Percentiles rank a stretch among this genome's conserved stretches.
Conservation (phyloP, 2,888 invertebrate species). For the Abrostola triplasia region DNA sequence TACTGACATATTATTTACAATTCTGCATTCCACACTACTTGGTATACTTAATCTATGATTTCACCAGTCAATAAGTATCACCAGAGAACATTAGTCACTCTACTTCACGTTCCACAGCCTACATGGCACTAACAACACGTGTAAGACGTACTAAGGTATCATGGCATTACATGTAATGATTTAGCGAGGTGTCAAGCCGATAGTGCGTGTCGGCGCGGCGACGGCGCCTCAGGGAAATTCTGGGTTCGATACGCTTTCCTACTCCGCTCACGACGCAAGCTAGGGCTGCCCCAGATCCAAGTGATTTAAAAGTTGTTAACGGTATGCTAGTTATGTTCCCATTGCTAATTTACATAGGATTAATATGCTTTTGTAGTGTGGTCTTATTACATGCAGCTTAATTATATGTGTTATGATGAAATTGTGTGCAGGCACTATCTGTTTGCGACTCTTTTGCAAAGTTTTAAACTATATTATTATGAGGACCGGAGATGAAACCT, state of each 20-base stretch:
- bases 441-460: no score
- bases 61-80: no score
- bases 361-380: no score
- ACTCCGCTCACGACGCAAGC: slow-evolving; percentile 42
- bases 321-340: slow-evolving; percentile 11
- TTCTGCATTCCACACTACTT: no score
- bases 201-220: slow-evolving; percentile 56
- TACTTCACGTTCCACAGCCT: background rate
- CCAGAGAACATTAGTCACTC: background rate
- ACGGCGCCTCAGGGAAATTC: slow-evolving; percentile 63
- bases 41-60: no score
- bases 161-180: slow-evolving; percentile 39
- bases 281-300: slow-evolving; percentile 42
- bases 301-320: slow-evolving; percentile 28
- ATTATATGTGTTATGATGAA: no score
- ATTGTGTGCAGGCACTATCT: no score
- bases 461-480: no score
- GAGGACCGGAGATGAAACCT: no score
- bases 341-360: no score
- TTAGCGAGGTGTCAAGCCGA: slow-evolving; percentile 56
- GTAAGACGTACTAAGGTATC: slow-evolving; percentile 32
- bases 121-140: slow-evolving; percentile 14
- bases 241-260: slow-evolving; percentile 66
- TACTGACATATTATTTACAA: no score
- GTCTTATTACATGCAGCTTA: no score